Base-by-base conservation (phyloP, 2,797 vertebrate genomes). In the Falco rusticolus region DNA sequence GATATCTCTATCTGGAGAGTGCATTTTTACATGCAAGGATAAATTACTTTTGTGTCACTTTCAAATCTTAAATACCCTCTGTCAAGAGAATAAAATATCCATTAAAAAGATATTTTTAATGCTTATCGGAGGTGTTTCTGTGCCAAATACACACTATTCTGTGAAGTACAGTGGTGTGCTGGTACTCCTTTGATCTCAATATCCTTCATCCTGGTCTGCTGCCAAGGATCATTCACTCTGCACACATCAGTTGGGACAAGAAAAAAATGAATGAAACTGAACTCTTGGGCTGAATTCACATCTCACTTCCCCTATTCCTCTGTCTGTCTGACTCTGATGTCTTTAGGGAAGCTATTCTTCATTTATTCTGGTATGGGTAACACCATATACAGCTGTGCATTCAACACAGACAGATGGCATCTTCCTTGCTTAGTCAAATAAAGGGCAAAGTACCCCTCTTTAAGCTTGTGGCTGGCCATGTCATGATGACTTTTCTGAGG, bases 101-200 rank as follows among this genome's bases (percentile, higher is more conserved):
- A 97, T 97, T 97, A 94, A 96, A 96, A 96, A 93, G 77, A 66
- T 95, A 97, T 97, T 96, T 97, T 95, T 91, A 95, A 96, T 95
- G 66, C 92, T 97, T 97, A 97, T 97, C 94, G 2, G 90, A 84
- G 69, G n/a, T 76, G 72, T 93, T 94, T 96, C 60, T 94, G 70
- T 94, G 96, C 96, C 96, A 97, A 95, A 97, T 90, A 71, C 33
- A 94, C 51, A 92, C 72, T 95, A 94, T 76, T 81, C 68, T 96
- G 85, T 74, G 75, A 95, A 95, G 86, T 86, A 95, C 34, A 80
- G 86, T 86, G 90, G 81, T 93, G 86, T 92, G 54, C 82, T 93
- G 57, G 87, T 92, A 90, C 85, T 96, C 71, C 93, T 97, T 97
- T 97, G 97, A 97, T 97, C 96, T 97, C 61, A 81, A 3, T 89